These are phyloP conservation scores for Laspeyria flexula DNA, from an alignment of 2,888 invertebrate species.

Conservation along the genomic window DNA sequence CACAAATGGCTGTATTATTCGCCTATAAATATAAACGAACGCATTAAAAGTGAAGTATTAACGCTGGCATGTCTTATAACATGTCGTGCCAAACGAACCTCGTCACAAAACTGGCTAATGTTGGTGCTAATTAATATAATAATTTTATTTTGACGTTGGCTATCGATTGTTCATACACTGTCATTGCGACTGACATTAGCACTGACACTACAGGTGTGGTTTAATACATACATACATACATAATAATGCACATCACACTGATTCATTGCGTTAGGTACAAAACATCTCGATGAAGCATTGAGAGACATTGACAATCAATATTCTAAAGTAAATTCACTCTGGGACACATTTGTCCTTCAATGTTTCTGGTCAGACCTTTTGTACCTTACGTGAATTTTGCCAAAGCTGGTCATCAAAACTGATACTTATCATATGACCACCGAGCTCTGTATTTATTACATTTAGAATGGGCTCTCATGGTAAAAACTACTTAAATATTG, in stretches of 20 bases:
- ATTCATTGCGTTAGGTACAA: conserved; percentile 39
- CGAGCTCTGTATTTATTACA: conserved; percentile 34
- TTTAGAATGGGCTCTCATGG: conserved; percentile 53
- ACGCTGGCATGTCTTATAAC: conserved; percentile 33
- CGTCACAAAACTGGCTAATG: conserved; percentile 47
- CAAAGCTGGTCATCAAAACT: conserved; percentile 47
- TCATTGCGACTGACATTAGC: conserved; percentile 59
- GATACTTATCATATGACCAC: conserved; percentile 40
- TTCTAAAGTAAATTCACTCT: background rate
- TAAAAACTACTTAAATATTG: conserved; percentile 34
- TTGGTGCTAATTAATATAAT: conserved; percentile 52
- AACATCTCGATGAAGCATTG: background rate
- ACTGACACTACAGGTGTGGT: conserved; percentile 58
- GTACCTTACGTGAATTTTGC: conserved; percentile 20
- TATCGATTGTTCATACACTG: conserved; percentile 49
- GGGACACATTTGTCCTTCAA: background rate
- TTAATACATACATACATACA: conserved; percentile 44
- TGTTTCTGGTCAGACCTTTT: background rate
- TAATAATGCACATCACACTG: conserved; percentile 59
- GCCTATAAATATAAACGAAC: conserved; percentile 27
- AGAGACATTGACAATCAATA: background rate
- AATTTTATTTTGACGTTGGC: conserved; percentile 48
- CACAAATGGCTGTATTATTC: conserved; percentile 32
- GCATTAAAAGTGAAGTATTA: conserved; percentile 37
- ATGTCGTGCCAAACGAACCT: conserved; percentile 45